A percentile compares a stretch with the other conserved stretches of the same genome.
phyloP scores from a whole-genome alignment of 1,140 invertebrate species.

The Drosophila pallidifrons region DNA sequence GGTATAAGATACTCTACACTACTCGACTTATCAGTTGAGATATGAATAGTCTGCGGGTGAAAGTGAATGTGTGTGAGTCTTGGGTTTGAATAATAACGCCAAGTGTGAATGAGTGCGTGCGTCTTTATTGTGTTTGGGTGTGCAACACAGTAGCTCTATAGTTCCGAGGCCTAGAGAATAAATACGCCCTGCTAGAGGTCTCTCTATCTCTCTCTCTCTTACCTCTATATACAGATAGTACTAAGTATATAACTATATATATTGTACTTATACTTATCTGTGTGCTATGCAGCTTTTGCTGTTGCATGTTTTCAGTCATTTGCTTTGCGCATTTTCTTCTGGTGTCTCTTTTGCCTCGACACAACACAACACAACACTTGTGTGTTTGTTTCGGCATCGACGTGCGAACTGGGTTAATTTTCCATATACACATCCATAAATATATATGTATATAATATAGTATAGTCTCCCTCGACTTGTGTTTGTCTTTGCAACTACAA shows the following conservation, averaged over 20 bases:
- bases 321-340: slow-evolving; percentile 47
- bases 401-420: slow-evolving; percentile 83
- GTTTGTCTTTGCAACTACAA: slow-evolving; percentile 43
- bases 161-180: slow-evolving; percentile 9
- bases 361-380: slow-evolving; percentile 39
- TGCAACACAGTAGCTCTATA: no score
- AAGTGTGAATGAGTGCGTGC: slow-evolving; percentile 53
- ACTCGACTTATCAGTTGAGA: slow-evolving; percentile 52
- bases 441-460: slow-evolving; percentile 29
- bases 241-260: background rate
- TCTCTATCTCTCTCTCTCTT: background rate
- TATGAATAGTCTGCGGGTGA: slow-evolving; percentile 53
- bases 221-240: slow-evolving; percentile 8
- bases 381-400: slow-evolving; percentile 73
- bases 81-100: slow-evolving; percentile 9
- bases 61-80: slow-evolving; percentile 62
- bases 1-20: slow-evolving; percentile 15
- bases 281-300: slow-evolving; percentile 39
- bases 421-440: slow-evolving; percentile 59
- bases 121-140: slow-evolving; percentile 9
- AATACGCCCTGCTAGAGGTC: background rate
- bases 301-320: slow-evolving; percentile 35
- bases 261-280: slow-evolving; percentile 19
- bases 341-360: slow-evolving; percentile 43
- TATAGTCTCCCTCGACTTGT: slow-evolving; percentile 19